phyloP scores from a whole-genome alignment of 2,113 vertebrate species.

The Craseonycteris thonglongyai region DNA sequence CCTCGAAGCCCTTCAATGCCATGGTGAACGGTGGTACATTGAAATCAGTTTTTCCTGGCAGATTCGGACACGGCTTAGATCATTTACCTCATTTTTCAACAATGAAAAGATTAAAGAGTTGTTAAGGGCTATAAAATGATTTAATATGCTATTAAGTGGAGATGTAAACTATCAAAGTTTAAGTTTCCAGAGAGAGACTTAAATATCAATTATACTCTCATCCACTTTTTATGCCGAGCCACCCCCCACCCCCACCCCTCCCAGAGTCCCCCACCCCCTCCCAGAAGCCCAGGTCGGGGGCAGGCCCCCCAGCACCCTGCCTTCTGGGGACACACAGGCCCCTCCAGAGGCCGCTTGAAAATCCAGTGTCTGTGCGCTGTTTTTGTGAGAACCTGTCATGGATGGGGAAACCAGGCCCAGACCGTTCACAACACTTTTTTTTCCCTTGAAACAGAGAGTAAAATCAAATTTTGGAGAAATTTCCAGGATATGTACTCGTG shows the following conservation, averaged over 20 bases:
- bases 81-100: constrained; percentile 81
- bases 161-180: constrained; percentile 79
- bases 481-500: neutral
- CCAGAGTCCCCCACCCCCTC: neutral
- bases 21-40: constrained; percentile 40
- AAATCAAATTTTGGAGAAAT: constrained; percentile 15
- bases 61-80: constrained; percentile 66
- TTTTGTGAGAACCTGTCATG: neutral
- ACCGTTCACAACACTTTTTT: neutral
- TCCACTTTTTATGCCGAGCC: constrained; percentile 47
- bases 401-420: neutral
- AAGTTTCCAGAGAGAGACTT: constrained; percentile 73
- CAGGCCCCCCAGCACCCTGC: neutral
- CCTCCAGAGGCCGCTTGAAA: neutral
- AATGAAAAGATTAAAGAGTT: constrained; percentile 77
- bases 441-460: constrained; percentile 24
- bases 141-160: constrained; percentile 78
- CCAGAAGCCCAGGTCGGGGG: neutral
- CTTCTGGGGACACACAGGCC: fast-evolving
- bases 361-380: fast-evolving
- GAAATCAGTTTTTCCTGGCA: constrained; percentile 71
- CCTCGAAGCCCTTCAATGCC: constrained; percentile 29
- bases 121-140: constrained; percentile 78
- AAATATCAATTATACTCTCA: constrained; percentile 74
- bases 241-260: neutral